These are phyloP conservation scores for Synergus japonicus DNA, from an alignment of 2,888 invertebrate species.

Conservation along the genomic window DNA sequence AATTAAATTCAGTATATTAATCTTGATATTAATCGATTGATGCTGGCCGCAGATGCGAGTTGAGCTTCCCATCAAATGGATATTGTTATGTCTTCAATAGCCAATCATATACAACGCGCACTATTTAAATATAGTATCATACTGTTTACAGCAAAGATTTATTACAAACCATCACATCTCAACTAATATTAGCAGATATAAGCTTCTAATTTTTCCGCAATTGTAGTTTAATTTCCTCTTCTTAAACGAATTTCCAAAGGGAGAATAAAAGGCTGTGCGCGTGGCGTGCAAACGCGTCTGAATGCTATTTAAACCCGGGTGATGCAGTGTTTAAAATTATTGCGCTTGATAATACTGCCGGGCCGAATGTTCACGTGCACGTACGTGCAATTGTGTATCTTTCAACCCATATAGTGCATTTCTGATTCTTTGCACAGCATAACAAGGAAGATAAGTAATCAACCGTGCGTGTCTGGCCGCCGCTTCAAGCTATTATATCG, in stretches of 20 bases:
- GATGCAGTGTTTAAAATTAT: slow-evolving; percentile 16
- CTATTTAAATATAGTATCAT: background rate
- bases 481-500: slow-evolving; percentile 30
- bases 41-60: background rate
- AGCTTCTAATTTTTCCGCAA: background rate
- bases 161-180: background rate
- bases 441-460: slow-evolving; percentile 40
- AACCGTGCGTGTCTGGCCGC: slow-evolving; percentile 30
- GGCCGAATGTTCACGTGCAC: slow-evolving; percentile 22
- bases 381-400: slow-evolving; percentile 8
- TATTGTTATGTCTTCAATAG: background rate
- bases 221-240: background rate
- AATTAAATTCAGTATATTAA: background rate
- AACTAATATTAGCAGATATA: slow-evolving; percentile 1
- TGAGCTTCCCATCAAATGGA: background rate
- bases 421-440: slow-evolving; percentile 35
- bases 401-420: slow-evolving; percentile 25
- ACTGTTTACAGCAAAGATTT: background rate
- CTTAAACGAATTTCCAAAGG: background rate
- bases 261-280: background rate
- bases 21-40: slow-evolving; percentile 10
- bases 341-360: slow-evolving; percentile 17
- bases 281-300: background rate
- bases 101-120: no score
- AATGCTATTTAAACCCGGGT: background rate